Base-by-base conservation (phyloP, 2,797 vertebrate species). In the Toxotes lorentzi region DNA sequence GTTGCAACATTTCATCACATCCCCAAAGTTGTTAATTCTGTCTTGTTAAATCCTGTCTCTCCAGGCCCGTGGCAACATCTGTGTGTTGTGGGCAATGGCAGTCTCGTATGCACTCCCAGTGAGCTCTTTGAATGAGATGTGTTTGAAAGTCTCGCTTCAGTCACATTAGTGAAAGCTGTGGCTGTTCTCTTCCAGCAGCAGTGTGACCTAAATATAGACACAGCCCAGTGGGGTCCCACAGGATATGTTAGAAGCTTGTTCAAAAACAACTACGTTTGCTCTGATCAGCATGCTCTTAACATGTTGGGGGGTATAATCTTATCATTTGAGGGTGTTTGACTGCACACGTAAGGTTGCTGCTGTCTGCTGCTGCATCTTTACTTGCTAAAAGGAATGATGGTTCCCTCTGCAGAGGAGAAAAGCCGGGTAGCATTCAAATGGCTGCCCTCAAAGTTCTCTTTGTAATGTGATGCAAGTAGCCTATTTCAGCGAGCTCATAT, bases 131-230 rank as follows among this genome's bases (percentile, higher is more conserved):
- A 81, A 63, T 81, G 50, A 72, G 50, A 82, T 60, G 40, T 60
- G 72, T 78, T 75, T 64, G 73, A 78, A 83, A 76, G 58, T 76
- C 63, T 79, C 1, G 23, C 67, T 81, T 72, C 58, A 85, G 76
- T 84, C 51, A 69, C 78, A 71, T 82, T 62, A 67, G 43, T 76
- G 50, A 62, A 68, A 32, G 65, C 70, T 50, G 58, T 51, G 66
- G 68, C 68, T 74, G 68, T 75, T 86, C 57, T 76, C 68, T 56
- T 70, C 63, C 43, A 38, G 68, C 72, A 56, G 32, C 60, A 30
- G 24, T 58, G 27, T 80, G 86, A 85, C 78, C 87, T 90, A 89
- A 84, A 91, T 87, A 86, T 88, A 92, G 64, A 81, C 56, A 21
- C 62, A n/a, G 62, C 81, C 69, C 61, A 57, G 58, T 69, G 70